Conservation (phyloP, 1,140 invertebrate genomes). For the Olivierus martensii region DNA sequence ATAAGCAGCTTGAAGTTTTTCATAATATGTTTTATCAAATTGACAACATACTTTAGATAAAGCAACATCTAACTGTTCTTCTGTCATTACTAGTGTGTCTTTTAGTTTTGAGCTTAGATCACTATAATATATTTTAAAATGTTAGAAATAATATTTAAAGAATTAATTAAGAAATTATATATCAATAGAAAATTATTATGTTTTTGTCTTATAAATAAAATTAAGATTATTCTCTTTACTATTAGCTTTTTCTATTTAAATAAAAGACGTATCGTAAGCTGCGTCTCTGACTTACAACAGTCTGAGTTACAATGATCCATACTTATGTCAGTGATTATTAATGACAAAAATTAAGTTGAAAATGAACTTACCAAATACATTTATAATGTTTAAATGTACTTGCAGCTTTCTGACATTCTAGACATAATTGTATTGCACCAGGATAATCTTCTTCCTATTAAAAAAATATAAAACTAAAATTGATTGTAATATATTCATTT, state of each 20-base stretch:
- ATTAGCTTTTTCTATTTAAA: too few species aligned
- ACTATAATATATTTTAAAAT: conserved; percentile 28
- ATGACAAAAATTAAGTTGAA: too few species aligned
- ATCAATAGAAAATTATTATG: too few species aligned
- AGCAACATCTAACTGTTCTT: conserved; percentile 78
- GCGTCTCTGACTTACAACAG: too few species aligned
- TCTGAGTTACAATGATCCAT: too few species aligned
- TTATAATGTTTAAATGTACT: conserved; percentile 63
- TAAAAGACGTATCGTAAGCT: too few species aligned
- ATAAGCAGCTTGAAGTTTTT: conserved; percentile 72
- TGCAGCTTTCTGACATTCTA: conserved; percentile 76
- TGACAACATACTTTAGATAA: conserved; percentile 49
- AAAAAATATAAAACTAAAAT: conserved; percentile 10
- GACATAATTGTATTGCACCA: conserved; percentile 68
- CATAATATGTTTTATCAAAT: conserved; percentile 42
- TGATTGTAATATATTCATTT: not conserved
- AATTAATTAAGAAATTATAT: too few species aligned
- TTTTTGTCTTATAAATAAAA: too few species aligned
- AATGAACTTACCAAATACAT: conserved; percentile 47
- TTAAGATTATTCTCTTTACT: too few species aligned
- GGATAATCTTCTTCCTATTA: conserved; percentile 67
- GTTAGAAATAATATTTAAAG: not conserved
- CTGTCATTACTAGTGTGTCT: conserved; percentile 79
- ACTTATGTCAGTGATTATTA: too few species aligned
- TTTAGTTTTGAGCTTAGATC: conserved; percentile 73